A percentile compares a stretch with the other conserved stretches of the same genome.
Conservation (phyloP, 92 coral and sea anemone species). For the Paramuricea clavata region DNA sequence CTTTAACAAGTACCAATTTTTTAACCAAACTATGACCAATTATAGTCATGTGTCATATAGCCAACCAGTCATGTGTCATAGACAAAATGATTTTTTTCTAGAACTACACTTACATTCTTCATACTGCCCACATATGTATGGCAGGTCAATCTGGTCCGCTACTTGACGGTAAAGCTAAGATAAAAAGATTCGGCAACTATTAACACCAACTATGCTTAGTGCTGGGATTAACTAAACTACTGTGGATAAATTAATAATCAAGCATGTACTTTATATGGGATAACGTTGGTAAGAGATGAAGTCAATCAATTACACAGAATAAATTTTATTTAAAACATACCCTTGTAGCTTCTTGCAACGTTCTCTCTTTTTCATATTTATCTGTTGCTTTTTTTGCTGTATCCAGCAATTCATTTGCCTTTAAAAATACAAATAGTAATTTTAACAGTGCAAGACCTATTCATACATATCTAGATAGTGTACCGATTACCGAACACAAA, state of each 20-base stretch:
- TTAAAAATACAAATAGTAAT: background rate
- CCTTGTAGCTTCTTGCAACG: conserved; percentile 89
- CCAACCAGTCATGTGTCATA: too few species aligned
- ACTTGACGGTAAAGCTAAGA: conserved; percentile 95
- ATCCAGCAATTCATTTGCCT: conserved; percentile 96
- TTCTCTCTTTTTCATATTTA: conserved; percentile 81
- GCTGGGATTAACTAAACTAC: too few species aligned
- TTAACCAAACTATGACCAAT: too few species aligned
- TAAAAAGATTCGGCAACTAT: background rate
- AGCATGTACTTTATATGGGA: too few species aligned
- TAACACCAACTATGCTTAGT: background rate
- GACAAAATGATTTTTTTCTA: too few species aligned
- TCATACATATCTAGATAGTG: too few species aligned
- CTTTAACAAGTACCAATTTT: background rate
- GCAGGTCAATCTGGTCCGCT: conserved; percentile 88
- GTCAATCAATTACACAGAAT: too few species aligned
- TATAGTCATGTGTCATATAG: too few species aligned
- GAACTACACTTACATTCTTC: conserved; percentile 90
- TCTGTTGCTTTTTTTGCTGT: conserved; percentile 87
- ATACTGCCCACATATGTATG: conserved; percentile 81
- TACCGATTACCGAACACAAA: too few species aligned
- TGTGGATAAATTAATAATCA: too few species aligned
- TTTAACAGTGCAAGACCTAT: background rate
- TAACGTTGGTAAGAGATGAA: background rate
- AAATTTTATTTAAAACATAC: conserved; percentile 36